Base-by-base conservation (phyloP, 2,113 vertebrate species). In the Catagonus wagneri region DNA sequence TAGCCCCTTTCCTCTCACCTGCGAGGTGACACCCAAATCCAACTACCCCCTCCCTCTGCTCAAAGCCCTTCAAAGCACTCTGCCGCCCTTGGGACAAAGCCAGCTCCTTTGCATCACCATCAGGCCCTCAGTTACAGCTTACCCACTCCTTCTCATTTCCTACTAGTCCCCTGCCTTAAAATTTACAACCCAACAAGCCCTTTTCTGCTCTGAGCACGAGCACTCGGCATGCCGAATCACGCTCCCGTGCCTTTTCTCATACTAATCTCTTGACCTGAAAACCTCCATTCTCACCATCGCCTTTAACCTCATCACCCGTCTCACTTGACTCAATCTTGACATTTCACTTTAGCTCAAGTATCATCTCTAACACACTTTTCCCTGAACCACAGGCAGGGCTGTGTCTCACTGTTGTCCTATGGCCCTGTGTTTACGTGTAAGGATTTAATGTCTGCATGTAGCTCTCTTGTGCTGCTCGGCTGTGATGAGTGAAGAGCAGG, bases 401-500 rank as follows among this genome's bases (percentile, higher is more conserved):
- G 23, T 36, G 29, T 61, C 15, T 69, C 52, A 36, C 4, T 63
- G 13, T n/a, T 10, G 20, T 25, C 84, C 58, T 61, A 8, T 1
- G 20, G 63, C 14, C 20, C 52, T 11, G 6, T 6, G 17, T 34
- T 92, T 23, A 4, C 16, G 0, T 8, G 20, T 22, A 50, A 52
- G 44, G 11, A 27, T 0, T 0, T 34, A 50, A 7, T 8, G 1
- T 61, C 66, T 71, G 17, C 27, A 52, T 3, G 10, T 15, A 71
- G 25, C 50, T 89, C 32, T 39, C 66, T 84, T 54, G 74, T 0
- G 0, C 50, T 4, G 58, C 23, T 66, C 1, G 0, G 44, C 29
- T 4, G 27, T 27, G 56, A 23, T 9, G 14, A 56, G 23, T 56
- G 23, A 27, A 44, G 20, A 50, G 39, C 23, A 69, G 39, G n/a